A percentile compares a stretch with the other conserved stretches of the same genome.
Evolutionary conservation across 1,140 invertebrate genomes (phyloP).

Genomic region (Armadillidium nasatum): DNA sequence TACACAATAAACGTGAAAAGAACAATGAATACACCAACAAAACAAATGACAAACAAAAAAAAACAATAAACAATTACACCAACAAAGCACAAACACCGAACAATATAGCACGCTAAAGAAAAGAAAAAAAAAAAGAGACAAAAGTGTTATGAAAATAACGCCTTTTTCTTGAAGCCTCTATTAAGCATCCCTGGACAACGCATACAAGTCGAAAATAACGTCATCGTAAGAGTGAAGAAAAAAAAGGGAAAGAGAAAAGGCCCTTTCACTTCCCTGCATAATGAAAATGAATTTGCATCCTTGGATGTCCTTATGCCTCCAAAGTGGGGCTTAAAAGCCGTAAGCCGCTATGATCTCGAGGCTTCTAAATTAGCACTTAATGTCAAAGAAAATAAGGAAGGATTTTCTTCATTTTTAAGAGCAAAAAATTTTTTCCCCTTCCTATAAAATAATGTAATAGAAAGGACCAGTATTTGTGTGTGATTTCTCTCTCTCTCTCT

Average conservation of each 20-base stretch:
- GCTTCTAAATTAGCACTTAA: background rate
- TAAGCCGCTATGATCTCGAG: background rate
- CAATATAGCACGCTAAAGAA: no score
- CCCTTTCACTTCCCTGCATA: background rate
- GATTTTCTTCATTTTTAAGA: background rate
- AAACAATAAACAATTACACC: no score
- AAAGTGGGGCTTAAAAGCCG: background rate
- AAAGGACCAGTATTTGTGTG: background rate
- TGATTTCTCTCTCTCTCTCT: no score
- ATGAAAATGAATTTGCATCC: constrained; percentile 10
- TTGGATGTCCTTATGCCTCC: background rate
- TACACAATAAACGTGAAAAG: no score
- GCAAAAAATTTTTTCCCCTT: background rate
- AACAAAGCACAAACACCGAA: no score
- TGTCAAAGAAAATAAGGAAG: background rate
- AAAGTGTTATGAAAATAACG: no score
- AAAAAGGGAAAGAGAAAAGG: background rate
- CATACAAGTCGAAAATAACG: background rate
- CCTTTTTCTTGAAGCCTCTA: background rate
- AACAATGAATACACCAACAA: no score
- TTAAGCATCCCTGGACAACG: background rate
- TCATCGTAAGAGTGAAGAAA: background rate
- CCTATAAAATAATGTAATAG: constrained; percentile 4
- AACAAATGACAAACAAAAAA: no score
- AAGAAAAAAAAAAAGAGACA: no score